A percentile compares a stretch with the other conserved stretches of the same genome.
These are phyloP conservation scores for Heloderma charlesbogerti DNA, from an alignment of 2,113 vertebrate genomes.

Conservation along the genomic window DNA sequence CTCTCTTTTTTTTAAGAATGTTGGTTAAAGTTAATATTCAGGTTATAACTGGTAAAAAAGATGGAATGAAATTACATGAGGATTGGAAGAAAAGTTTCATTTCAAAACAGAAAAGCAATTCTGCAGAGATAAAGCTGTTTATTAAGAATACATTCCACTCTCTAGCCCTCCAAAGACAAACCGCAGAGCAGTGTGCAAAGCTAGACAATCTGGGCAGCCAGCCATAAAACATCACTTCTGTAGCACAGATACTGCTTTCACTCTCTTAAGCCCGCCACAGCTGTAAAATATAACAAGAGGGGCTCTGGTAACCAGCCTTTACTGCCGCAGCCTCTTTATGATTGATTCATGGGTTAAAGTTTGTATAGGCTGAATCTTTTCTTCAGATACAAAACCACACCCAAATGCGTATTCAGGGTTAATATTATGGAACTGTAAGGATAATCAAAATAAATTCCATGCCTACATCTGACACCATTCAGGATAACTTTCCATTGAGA, in stretches of 20 bases:
- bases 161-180: slow-evolving; percentile 75
- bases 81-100: slow-evolving; percentile 33
- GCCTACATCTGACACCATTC: not conserved
- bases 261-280: slow-evolving; percentile 77
- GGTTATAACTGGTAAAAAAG: not conserved
- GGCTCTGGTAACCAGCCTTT: slow-evolving; percentile 67
- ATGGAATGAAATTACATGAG: not conserved
- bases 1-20: no score
- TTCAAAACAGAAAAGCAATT: slow-evolving; percentile 53
- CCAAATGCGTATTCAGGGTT: not conserved
- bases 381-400: slow-evolving; percentile 9
- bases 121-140: slow-evolving; percentile 63
- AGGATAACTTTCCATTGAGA: not conserved
- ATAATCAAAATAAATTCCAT: slow-evolving; percentile 7
- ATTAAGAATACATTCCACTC: slow-evolving; percentile 74
- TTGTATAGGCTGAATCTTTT: not conserved
- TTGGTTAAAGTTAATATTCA: not conserved
- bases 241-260: slow-evolving; percentile 76
- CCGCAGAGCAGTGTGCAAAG: slow-evolving; percentile 77
- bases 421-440: not conserved
- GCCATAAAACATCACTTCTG: slow-evolving; percentile 87
- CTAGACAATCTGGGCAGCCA: slow-evolving; percentile 85
- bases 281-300: slow-evolving; percentile 76
- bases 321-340: slow-evolving; percentile 52
- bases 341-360: slow-evolving; percentile 52